Percentiles rank a stretch among this genome's conserved stretches.
These are phyloP conservation scores for Acleris cristana DNA, from an alignment of 2,888 invertebrate species.

Conservation along the genomic window DNA sequence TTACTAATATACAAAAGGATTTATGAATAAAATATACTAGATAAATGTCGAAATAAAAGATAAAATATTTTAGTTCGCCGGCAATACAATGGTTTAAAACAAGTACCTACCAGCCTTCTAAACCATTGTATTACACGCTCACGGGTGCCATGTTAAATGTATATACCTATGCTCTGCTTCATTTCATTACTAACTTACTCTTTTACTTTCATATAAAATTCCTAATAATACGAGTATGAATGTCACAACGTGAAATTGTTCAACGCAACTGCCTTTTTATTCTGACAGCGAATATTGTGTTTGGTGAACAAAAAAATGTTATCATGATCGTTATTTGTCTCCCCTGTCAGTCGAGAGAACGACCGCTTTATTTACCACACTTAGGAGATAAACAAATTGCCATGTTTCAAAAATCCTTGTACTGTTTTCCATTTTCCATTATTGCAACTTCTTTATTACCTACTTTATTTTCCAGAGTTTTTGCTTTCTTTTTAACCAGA, in stretches of 20 bases:
- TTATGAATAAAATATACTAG: too few relatives aligned
- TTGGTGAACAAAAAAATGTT: constrained; percentile 38
- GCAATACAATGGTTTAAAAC: too few relatives aligned
- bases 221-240: background rate
- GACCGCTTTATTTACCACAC: constrained; percentile 39
- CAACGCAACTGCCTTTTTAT: constrained; percentile 13
- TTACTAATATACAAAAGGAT: too few relatives aligned
- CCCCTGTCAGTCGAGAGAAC: constrained; percentile 36
- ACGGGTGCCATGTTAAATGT: too few relatives aligned
- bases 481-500: constrained; percentile 6
- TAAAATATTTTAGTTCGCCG: too few relatives aligned
- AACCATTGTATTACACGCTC: too few relatives aligned
- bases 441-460: constrained; percentile 24
- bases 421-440: constrained; percentile 30
- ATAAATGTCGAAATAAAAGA: too few relatives aligned
- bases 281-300: constrained; percentile 39
- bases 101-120: too few relatives aligned
- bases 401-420: constrained; percentile 38
- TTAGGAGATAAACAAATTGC: constrained; percentile 49
- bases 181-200: too few relatives aligned
- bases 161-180: too few relatives aligned
- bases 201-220: background rate
- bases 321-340: constrained; percentile 44
- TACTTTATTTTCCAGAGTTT: constrained; percentile 18
- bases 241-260: background rate